These are phyloP conservation scores for Pygoscelis adeliae DNA, from an alignment of 2,113 vertebrate species.

Conservation along the genomic window DNA sequence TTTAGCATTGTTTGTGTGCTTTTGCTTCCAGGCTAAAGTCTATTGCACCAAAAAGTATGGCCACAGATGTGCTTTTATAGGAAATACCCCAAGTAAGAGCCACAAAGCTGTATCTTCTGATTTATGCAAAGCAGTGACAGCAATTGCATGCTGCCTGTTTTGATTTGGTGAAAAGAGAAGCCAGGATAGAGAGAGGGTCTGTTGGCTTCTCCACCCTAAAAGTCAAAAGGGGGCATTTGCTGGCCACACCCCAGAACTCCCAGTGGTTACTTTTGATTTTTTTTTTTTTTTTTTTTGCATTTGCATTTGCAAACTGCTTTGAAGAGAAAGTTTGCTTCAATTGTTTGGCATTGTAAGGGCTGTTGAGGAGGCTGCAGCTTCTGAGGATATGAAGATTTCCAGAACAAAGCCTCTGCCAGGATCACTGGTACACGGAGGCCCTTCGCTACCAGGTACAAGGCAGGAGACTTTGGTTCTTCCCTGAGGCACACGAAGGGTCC, in stretches of 20 bases:
- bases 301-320: not conserved
- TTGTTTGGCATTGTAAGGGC: not conserved
- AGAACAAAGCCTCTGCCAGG: not conserved
- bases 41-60: not conserved
- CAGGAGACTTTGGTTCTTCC: not conserved
- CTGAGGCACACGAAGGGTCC: not conserved
- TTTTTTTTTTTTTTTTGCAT: not conserved
- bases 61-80: not conserved
- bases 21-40: conserved; percentile 11
- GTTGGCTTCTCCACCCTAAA: not conserved
- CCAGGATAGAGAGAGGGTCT: not conserved
- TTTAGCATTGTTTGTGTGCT: conserved; percentile 25
- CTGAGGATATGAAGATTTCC: not conserved
- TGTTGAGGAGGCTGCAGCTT: not conserved
- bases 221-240: not conserved
- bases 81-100: not conserved
- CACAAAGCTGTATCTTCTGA: not conserved
- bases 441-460: accelerated
- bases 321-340: not conserved
- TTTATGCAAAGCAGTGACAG: not conserved
- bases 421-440: not conserved
- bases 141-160: not conserved
- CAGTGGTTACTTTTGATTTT: not conserved
- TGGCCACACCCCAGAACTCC: not conserved
- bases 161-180: not conserved